A percentile compares a stretch with the other conserved stretches of the same genome.
These are phyloP conservation scores for Pyrocephalus nanus DNA, from an alignment of 2,797 vertebrate species.

Conservation along the genomic window DNA sequence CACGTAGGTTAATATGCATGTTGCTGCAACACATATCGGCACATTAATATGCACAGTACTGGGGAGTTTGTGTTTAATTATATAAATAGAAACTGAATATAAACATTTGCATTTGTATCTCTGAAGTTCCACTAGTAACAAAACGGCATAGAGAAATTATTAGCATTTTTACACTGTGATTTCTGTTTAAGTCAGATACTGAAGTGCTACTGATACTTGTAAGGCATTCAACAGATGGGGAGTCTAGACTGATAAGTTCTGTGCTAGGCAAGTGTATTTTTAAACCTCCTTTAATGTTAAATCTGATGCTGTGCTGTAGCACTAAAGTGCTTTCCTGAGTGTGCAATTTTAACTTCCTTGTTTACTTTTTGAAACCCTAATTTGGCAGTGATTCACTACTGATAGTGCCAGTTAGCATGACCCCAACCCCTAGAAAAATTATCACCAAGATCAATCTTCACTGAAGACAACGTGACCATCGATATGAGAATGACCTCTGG, in stretches of 20 bases:
- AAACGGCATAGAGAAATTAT: neutral
- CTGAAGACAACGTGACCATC: neutral
- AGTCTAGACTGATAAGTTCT: conserved; percentile 26
- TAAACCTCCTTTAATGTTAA: neutral
- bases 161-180: conserved; percentile 12
- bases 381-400: neutral
- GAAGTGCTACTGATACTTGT: neutral
- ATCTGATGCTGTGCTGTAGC: neutral
- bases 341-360: neutral
- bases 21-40: neutral
- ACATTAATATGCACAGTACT: conserved; percentile 11
- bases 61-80: conserved; percentile 7
- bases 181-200: conserved; percentile 19
- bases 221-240: conserved; percentile 41
- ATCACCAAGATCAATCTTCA: neutral
- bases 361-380: neutral
- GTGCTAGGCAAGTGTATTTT: conserved; percentile 21
- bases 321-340: neutral
- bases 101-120: conserved; percentile 9
- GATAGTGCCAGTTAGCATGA: neutral
- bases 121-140: conserved; percentile 7
- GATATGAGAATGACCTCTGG: neutral
- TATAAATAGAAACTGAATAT: conserved; percentile 32
- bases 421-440: neutral
- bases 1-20: accelerated